Percentiles rank a stretch among this genome's conserved stretches.
phyloP scores from a whole-genome alignment of 1,140 invertebrate genomes.

The Polyergus mexicanus region DNA sequence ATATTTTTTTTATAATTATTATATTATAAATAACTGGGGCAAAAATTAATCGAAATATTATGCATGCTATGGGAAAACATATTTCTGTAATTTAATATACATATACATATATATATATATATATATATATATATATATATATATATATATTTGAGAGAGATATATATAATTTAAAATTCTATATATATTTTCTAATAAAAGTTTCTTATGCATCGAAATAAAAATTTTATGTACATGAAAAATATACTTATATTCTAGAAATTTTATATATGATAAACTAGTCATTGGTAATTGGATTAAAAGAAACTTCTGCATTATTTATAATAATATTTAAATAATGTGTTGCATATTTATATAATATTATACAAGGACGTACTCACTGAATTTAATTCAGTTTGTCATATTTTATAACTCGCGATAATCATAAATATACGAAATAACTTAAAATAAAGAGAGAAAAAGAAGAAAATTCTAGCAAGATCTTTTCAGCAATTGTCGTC shows the following conservation, averaged over 20 bases:
- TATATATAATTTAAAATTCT: conserved; percentile 18
- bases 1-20: not conserved
- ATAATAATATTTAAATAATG: conserved; percentile 34
- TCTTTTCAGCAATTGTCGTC: conserved; percentile 81
- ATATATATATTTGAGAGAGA: too few species aligned
- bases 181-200: conserved; percentile 21
- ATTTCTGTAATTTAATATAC: conserved; percentile 12
- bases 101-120: too few species aligned
- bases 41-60: conserved; percentile 6
- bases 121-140: too few species aligned
- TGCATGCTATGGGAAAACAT: not conserved
- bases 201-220: conserved; percentile 4
- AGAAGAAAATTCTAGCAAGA: not conserved
- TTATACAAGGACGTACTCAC: not conserved
- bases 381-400: not conserved
- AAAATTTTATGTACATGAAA: not conserved
- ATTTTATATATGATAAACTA: conserved; percentile 14
- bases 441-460: not conserved
- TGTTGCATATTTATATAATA: not conserved
- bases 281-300: conserved; percentile 28
- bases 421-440: conserved; percentile 31
- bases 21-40: not conserved
- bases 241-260: conserved; percentile 7
- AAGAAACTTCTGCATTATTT: not conserved
- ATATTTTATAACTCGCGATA: conserved; percentile 13